Evolutionary conservation across 2,888 invertebrate genomes (phyloP).

Genomic region (Andrena marginata): DNA sequence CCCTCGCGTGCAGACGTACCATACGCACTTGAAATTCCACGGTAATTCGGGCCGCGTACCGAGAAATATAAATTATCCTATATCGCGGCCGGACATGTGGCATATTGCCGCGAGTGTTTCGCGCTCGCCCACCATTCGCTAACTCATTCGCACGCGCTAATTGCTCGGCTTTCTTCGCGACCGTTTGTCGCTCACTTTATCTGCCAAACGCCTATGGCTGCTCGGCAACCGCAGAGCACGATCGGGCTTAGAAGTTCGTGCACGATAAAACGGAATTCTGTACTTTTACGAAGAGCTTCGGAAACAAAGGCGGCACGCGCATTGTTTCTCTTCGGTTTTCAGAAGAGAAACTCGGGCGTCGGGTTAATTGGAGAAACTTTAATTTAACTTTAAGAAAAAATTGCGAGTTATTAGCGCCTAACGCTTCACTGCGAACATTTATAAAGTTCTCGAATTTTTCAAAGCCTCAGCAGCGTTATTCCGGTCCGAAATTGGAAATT

Average conservation of each 20-base stretch:
- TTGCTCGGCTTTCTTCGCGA: slow-evolving; percentile 59
- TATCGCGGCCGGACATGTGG: slow-evolving; percentile 13
- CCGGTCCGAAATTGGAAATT: too few relatives aligned
- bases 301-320: background rate
- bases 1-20: slow-evolving; percentile 10
- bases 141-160: slow-evolving; percentile 70
- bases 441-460: too few relatives aligned
- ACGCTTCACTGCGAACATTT: background rate
- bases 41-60: slow-evolving; percentile 9
- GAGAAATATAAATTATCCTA: slow-evolving; percentile 39
- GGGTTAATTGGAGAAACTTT: slow-evolving; percentile 21
- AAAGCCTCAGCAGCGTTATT: too few relatives aligned
- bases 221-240: too few relatives aligned
- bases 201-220: background rate
- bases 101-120: slow-evolving; percentile 25
- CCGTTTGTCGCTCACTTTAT: slow-evolving; percentile 33
- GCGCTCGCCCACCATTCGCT: slow-evolving; percentile 43
- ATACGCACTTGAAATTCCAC: slow-evolving; percentile 26
- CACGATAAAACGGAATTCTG: background rate
- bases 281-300: background rate
- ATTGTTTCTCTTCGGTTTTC: background rate
- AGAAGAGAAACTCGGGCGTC: slow-evolving; percentile 8
- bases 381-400: slow-evolving; percentile 5
- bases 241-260: background rate
- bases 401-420: background rate